Evolutionary conservation across 1,140 invertebrate species (phyloP).

Genomic region (Pseudomyrmex cubaensis): DNA sequence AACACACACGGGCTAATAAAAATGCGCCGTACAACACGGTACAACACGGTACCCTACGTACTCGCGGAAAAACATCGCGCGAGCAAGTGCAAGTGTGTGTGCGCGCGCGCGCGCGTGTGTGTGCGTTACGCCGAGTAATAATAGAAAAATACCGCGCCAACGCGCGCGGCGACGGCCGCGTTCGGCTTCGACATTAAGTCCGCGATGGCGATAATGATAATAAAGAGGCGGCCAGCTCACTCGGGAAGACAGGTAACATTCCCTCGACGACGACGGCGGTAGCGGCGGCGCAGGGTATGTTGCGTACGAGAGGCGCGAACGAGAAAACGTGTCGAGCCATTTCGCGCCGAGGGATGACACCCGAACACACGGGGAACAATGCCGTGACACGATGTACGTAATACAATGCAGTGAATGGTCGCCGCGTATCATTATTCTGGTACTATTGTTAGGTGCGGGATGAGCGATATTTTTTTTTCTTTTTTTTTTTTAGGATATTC

Average conservation of each 20-base stretch:
- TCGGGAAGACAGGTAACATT: conserved; percentile 45
- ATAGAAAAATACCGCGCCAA: conserved; percentile 65
- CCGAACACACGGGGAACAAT: conserved; percentile 68
- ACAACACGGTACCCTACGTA: conserved; percentile 2
- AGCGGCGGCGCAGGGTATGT: background rate
- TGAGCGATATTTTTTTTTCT: conserved; percentile 58
- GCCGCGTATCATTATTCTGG: conserved; percentile 60
- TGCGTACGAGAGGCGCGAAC: background rate
- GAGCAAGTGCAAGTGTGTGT: background rate
- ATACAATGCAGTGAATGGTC: conserved; percentile 67
- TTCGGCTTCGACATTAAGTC: conserved; percentile 63
- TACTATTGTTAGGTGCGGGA: conserved; percentile 51
- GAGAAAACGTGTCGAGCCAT: conserved; percentile 53
- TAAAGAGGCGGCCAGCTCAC: conserved; percentile 61
- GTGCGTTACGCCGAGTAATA: conserved; percentile 24
- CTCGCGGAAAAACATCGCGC: conserved; percentile 44
- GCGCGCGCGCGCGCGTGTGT: no score
- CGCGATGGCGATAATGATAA: conserved; percentile 72
- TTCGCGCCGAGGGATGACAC: conserved; percentile 52
- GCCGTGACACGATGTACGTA: conserved; percentile 69
- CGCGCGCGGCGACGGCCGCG: conserved; percentile 13
- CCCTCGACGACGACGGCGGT: background rate
- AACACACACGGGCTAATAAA: conserved; percentile 38
- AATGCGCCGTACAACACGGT: conserved; percentile 47
- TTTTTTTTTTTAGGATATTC: conserved; percentile 13